Evolutionary conservation across 2,797 vertebrate genomes (phyloP), one percentile per base, ranked within the genome.

Genomic region (Periophthalmus magnuspinnatus): DNA sequence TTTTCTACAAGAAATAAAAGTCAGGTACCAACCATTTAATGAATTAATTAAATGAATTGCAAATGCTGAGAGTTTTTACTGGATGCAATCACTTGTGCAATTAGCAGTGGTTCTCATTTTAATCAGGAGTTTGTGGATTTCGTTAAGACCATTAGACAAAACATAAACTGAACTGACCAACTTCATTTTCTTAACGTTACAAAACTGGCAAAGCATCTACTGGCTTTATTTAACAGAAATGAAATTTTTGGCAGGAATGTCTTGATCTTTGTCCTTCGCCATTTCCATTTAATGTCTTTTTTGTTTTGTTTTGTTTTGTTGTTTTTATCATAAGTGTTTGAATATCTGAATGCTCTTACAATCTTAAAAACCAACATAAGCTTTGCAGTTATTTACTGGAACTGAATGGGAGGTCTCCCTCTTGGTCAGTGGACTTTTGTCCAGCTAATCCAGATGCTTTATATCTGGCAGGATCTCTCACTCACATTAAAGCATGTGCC

Each of bases 31-130:
- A 16, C 48, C 24, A 24, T 75, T 80, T 38, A 83, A 80, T 74
- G 72, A 78, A 83, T 45, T 11, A 74, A 68, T 38, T 74, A 61
- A 79, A 64, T 28, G 58, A 68, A 10, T 0, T 66, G 69, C 62
- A 38, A 75, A 76, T 64, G 57, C 67, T 66, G 59, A 52, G 48
- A 62, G 28, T 74, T 83, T 72, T 80, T 5, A 72, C 65, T 36
- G 48, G 56, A 67, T 83, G 82, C 57, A 74, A 72, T 76, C 65
- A 74, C 68, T 74, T 54, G 59, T 45, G 64, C 66, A 58, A 69
- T 79, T 80, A 78, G 75, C 38, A 61, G 68, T 6, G 21, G 60
- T 41, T 78, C 75, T 68, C 58, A 65, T 77, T 76, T 81, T 64
- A 70, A 70, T 70, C 65, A 80, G 74, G 68, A 45, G 54, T 41